These are phyloP conservation scores for Oryctes rhinoceros DNA, from an alignment of 1,140 invertebrate species.

Conservation along the genomic window DNA sequence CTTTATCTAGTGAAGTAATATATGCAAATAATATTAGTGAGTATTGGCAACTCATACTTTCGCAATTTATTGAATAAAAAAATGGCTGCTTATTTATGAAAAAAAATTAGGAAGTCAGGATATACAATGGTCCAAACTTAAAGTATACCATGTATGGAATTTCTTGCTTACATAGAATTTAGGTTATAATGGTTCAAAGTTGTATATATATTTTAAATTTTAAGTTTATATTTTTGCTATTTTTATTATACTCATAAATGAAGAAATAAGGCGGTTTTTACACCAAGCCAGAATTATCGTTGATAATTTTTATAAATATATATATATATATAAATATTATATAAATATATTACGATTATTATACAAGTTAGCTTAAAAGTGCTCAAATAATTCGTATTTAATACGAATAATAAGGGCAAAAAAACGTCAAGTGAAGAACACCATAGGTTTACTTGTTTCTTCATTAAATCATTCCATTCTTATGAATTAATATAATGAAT, in stretches of 20 bases:
- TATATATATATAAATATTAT: slow-evolving; percentile 44
- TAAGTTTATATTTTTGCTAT: slow-evolving; percentile 51
- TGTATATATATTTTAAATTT: slow-evolving; percentile 49
- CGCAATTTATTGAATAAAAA: too few species aligned
- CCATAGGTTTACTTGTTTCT: slow-evolving; percentile 34
- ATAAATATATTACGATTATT: slow-evolving; percentile 43
- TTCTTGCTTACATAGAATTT: slow-evolving; percentile 31
- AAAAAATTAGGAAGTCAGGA: not conserved
- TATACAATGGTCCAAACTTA: not conserved
- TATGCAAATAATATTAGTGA: not conserved
- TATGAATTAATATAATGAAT: slow-evolving; percentile 26
- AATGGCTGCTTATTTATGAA: not conserved
- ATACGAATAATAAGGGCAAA: slow-evolving; percentile 43
- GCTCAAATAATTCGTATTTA: slow-evolving; percentile 47
- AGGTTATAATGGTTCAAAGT: slow-evolving; percentile 40
- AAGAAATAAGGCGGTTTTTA: slow-evolving; percentile 30
- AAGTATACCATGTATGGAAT: slow-evolving; percentile 40
- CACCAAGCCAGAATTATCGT: not conserved
- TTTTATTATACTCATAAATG: slow-evolving; percentile 36
- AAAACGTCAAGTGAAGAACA: slow-evolving; percentile 32
- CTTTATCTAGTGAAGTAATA: not conserved
- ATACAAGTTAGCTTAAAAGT: slow-evolving; percentile 38
- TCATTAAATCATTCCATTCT: slow-evolving; percentile 46
- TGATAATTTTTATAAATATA: slow-evolving; percentile 42
- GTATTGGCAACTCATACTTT: not conserved